phyloP scores from a whole-genome alignment of 2,888 invertebrate genomes.

The Epinotia nisella region DNA sequence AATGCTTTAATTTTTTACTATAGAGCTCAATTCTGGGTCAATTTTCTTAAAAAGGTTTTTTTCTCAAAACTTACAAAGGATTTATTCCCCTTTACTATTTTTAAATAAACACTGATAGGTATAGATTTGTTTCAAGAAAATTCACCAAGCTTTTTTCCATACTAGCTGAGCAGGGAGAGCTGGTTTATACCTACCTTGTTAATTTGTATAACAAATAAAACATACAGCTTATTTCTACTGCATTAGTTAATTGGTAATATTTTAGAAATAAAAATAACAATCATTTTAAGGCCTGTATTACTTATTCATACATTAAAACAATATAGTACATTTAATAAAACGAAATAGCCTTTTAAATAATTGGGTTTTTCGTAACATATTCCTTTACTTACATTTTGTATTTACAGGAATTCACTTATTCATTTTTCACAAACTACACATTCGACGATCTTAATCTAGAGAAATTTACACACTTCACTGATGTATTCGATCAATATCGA shows the following conservation, averaged over 20 bases:
- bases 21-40: too few relatives aligned
- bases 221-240: background rate
- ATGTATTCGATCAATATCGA: constrained; percentile 24
- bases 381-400: constrained; percentile 30
- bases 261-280: background rate
- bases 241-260: background rate
- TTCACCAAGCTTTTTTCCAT: too few relatives aligned
- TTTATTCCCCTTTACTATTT: too few relatives aligned
- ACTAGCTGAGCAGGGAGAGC: too few relatives aligned
- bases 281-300: background rate
- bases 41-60: too few relatives aligned
- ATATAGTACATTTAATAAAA: background rate
- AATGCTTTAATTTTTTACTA: too few relatives aligned
- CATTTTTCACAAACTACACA: constrained; percentile 23
- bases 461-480: constrained; percentile 7
- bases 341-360: background rate
- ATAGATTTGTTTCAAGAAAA: too few relatives aligned
- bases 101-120: too few relatives aligned
- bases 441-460: constrained; percentile 4
- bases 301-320: background rate
- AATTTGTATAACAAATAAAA: too few relatives aligned
- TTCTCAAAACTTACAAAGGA: too few relatives aligned
- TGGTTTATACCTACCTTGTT: too few relatives aligned
- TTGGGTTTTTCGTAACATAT: background rate
- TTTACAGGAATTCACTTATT: constrained; percentile 8